phyloP scores from a whole-genome alignment of 2,888 invertebrate genomes.

The Andrena dorsata region DNA sequence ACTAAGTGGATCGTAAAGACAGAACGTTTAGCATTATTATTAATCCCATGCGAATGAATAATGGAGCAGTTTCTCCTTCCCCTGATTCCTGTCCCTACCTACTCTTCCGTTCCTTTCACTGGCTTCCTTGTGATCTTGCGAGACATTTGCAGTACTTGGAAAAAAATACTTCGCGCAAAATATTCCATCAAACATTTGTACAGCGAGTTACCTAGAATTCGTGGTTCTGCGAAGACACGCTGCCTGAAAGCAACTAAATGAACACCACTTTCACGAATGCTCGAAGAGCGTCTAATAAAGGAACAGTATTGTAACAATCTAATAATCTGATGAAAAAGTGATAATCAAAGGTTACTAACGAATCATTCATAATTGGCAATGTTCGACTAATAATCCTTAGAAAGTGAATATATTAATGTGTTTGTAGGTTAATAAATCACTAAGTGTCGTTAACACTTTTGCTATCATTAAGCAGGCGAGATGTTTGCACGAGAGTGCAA shows the following conservation, averaged over 20 bases:
- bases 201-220: neutral
- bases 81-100: conserved; percentile 25
- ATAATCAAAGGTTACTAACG: neutral
- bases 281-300: neutral
- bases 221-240: neutral
- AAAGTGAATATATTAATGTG: conserved; percentile 11
- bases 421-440: neutral
- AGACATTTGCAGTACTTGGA: conserved; percentile 36
- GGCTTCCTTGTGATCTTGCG: conserved; percentile 22
- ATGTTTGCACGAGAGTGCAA: neutral
- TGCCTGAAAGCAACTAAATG: neutral
- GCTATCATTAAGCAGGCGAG: conserved; percentile 17
- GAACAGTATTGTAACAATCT: neutral
- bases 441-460: conserved; percentile 25
- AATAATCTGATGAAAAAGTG: neutral
- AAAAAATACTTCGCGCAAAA: neutral
- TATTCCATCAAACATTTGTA: neutral
- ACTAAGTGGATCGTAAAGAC: conserved; percentile 46
- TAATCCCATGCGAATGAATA: conserved; percentile 58
- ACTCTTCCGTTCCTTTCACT: conserved; percentile 59
- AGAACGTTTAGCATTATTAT: conserved; percentile 46
- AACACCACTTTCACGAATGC: conserved; percentile 3
- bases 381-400: neutral
- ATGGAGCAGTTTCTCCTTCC: conserved; percentile 54
- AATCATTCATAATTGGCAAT: conserved; percentile 3